Conservation (phyloP, 2,888 invertebrate species). For the Hedya salicella region DNA sequence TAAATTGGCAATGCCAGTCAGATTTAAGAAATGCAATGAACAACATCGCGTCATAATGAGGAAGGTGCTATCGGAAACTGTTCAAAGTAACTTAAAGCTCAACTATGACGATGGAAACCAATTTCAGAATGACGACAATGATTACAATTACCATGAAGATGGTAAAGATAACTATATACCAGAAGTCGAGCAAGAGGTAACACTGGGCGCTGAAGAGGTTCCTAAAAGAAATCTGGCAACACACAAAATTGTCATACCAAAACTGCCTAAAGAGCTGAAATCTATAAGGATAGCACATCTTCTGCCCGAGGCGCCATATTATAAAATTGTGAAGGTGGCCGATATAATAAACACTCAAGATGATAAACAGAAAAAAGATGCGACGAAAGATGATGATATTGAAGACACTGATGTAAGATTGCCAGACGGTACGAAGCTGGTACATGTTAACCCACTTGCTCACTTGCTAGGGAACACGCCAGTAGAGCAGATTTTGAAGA, state of each 20-base stretch:
- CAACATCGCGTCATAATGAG: slow-evolving; percentile 54
- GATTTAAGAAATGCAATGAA: slow-evolving; percentile 55
- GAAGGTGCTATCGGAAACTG: slow-evolving; percentile 50
- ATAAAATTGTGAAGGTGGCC: slow-evolving; percentile 71
- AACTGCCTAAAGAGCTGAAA: slow-evolving; percentile 56
- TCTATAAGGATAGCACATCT: slow-evolving; percentile 68
- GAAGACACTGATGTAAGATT: slow-evolving; percentile 50
- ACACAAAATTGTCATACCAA: slow-evolving; percentile 62
- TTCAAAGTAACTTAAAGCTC: slow-evolving; percentile 36
- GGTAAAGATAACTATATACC: slow-evolving; percentile 59
- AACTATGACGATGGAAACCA: slow-evolving; percentile 20
- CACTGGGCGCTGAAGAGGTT: slow-evolving; percentile 59
- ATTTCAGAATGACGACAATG: slow-evolving; percentile 18
- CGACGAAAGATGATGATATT: background rate
- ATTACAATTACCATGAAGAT: slow-evolving; percentile 45
- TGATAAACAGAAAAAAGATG: slow-evolving; percentile 8
- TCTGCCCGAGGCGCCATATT: slow-evolving; percentile 67
- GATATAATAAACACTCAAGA: slow-evolving; percentile 53
- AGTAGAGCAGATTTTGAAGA: slow-evolving; percentile 54
- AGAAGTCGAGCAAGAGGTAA: slow-evolving; percentile 71
- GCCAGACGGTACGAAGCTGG: slow-evolving; percentile 67
- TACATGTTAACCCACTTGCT: slow-evolving; percentile 70
- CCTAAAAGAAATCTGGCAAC: slow-evolving; percentile 45
- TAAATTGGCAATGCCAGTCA: slow-evolving; percentile 63
- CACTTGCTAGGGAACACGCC: slow-evolving; percentile 63